A percentile compares a stretch with the other conserved stretches of the same genome.
These are phyloP conservation scores for Seira musarum DNA, from an alignment of 2,888 invertebrate species.

Conservation along the genomic window DNA sequence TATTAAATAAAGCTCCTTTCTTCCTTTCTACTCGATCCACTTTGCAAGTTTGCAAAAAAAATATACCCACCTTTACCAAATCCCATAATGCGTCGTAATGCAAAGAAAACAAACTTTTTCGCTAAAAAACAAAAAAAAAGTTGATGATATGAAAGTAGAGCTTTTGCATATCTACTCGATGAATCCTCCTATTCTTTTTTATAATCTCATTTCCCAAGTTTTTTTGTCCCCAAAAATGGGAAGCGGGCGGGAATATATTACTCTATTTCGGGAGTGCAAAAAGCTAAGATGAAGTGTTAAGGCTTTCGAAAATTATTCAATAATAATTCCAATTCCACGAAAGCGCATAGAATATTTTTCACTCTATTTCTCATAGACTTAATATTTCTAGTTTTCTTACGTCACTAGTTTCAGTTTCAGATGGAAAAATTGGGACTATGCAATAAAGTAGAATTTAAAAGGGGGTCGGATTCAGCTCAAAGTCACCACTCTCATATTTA, in stretches of 20 bases:
- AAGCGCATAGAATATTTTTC: background rate
- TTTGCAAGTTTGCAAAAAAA: background rate
- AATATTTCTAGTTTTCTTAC: conserved; percentile 8
- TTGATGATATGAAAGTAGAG: background rate
- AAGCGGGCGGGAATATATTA: background rate
- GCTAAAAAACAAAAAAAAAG: background rate
- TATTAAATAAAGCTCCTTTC: conserved; percentile 15
- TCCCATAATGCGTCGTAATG: background rate
- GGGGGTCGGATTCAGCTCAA: background rate
- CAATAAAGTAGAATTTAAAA: conserved; percentile 44
- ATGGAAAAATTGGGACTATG: conserved; percentile 10
- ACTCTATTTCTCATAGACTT: conserved; percentile 13
- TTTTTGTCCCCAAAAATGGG: background rate
- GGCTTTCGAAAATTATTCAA: conserved; percentile 7
- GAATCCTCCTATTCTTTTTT: background rate
- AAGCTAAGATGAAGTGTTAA: conserved; percentile 1
- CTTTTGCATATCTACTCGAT: background rate
- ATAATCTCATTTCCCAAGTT: background rate
- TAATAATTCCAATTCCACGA: background rate
- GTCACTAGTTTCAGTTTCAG: conserved; percentile 2
- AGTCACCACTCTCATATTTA: conserved; percentile 19
- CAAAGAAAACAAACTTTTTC: conserved; percentile 1
- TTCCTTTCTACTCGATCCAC: background rate
- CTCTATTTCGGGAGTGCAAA: background rate
- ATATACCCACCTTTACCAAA: background rate